These are phyloP conservation scores for Otus sunia DNA, from an alignment of 2,113 vertebrate genomes.

Conservation along the genomic window DNA sequence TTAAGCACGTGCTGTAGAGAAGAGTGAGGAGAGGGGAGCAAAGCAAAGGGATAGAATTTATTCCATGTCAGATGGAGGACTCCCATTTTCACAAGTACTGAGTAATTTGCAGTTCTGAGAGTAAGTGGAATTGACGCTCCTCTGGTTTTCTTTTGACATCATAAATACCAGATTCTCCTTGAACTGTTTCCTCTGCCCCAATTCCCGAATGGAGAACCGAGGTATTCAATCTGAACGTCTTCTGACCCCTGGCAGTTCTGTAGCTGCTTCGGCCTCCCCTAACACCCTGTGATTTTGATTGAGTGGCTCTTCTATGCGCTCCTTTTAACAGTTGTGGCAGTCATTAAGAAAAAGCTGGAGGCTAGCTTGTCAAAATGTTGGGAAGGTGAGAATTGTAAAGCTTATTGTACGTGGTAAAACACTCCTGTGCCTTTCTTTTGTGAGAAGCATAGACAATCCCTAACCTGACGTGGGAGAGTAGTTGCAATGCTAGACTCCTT, in stretches of 20 bases:
- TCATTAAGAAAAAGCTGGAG: neutral
- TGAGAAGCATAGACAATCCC: neutral
- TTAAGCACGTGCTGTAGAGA: neutral
- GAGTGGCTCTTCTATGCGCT: neutral
- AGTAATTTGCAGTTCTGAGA: no score
- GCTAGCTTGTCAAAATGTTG: neutral
- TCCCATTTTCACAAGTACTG: fast-evolving
- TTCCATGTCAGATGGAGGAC: no score
- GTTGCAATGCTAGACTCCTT: neutral
- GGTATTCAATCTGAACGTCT: fast-evolving
- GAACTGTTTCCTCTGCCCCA: neutral
- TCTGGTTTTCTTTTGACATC: neutral
- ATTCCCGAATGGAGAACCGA: fast-evolving
- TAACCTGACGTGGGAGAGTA: neutral
- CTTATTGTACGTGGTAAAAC: neutral
- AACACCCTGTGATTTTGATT: fast-evolving
- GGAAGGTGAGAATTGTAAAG: neutral
- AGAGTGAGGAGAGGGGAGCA: neutral
- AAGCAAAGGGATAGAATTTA: neutral
- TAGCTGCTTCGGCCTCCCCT: neutral
- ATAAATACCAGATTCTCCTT: neutral
- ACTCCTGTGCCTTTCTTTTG: neutral
- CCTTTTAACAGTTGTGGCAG: neutral
- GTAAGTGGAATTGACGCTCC: neutral
- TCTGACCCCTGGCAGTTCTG: fast-evolving